Base-by-base conservation (phyloP, 2,888 invertebrate genomes). In the Lasius platythorax region DNA sequence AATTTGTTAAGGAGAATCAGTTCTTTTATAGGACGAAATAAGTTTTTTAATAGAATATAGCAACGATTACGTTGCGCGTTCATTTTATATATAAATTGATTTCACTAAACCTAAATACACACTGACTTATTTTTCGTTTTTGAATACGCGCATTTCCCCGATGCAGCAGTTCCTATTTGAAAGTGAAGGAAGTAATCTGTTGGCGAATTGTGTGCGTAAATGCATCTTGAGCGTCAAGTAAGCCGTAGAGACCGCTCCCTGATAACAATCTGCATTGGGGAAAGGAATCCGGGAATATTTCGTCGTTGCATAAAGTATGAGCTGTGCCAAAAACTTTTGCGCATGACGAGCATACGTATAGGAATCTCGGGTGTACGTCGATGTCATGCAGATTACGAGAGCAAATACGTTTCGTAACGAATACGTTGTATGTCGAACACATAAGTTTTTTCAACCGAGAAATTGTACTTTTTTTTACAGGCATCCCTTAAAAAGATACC, bases 261-360 rank as follows among this genome's bases (percentile, higher is more conserved):
- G 81, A 83, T 70, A 63, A 28, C 72, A 61, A 46, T 67, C 33
- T 33, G 53, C 46, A 64, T 81, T 56, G 68, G 43, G 56, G 53
- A 83, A 81, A 83, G 53, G 70, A 81, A 70, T 83, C 53, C 33
- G 70, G 8, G 64, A 70, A 81, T n/a, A 70, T 72, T 81, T 81
- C 46, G 68, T 81, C 81, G 64, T 63, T 72, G 46, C 72, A 37
- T 56, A 56, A 81, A 64, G 68, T 33, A 70, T 58, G 15, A 78
- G 23, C 23, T 37, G 30, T 64, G 81, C 56, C 79, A 46, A 23
- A 70, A 72, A 72, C 46, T 70, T 72, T 61, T 61, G 56, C 15
- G 3, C 75, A 30, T 56, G 78, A 68, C 66, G 37, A 56, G 37
- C 28, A 28, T 30, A 56, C 56, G 58, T 61, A 23, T 23, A 61